phyloP scores from a whole-genome alignment of 2,888 invertebrate species.

The Psococerastis gibbosa region DNA sequence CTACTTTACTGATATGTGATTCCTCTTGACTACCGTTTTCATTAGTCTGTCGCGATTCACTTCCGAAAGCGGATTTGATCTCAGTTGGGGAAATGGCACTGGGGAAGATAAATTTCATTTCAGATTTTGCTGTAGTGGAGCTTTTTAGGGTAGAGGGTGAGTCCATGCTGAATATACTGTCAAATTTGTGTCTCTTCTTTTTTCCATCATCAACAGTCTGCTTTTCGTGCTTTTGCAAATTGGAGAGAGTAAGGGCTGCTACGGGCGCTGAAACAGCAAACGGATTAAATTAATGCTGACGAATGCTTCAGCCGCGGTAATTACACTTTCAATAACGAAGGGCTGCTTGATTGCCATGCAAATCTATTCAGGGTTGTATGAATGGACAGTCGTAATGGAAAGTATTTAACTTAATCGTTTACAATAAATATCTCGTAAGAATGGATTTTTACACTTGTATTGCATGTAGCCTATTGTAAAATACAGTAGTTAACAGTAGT shows the following conservation, averaged over 20 bases:
- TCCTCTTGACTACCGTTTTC: background rate
- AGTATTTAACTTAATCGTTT: too few species aligned
- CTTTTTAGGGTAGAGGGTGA: slow-evolving; percentile 4
- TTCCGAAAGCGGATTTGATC: background rate
- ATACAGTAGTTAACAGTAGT: too few species aligned
- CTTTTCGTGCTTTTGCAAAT: slow-evolving; percentile 9
- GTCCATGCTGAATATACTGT: slow-evolving; percentile 9
- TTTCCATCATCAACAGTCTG: background rate
- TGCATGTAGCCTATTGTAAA: too few species aligned
- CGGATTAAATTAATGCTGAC: background rate
- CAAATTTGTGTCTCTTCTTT: slow-evolving; percentile 6
- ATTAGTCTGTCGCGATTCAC: background rate
- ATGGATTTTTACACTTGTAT: too few species aligned
- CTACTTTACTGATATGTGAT: slow-evolving; percentile 7
- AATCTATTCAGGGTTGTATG: too few species aligned
- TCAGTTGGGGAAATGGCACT: slow-evolving; percentile 3
- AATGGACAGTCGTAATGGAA: too few species aligned
- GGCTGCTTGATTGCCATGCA: background rate
- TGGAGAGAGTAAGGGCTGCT: slow-evolving; percentile 2
- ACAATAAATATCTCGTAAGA: too few species aligned
- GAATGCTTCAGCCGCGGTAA: background rate
- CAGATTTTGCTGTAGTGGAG: background rate
- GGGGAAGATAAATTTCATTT: slow-evolving; percentile 1
- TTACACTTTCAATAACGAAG: background rate
- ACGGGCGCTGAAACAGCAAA: slow-evolving; percentile 1